These are phyloP conservation scores for Camponotus pennsylvanicus DNA, from an alignment of 1,140 invertebrate genomes.

Conservation along the genomic window DNA sequence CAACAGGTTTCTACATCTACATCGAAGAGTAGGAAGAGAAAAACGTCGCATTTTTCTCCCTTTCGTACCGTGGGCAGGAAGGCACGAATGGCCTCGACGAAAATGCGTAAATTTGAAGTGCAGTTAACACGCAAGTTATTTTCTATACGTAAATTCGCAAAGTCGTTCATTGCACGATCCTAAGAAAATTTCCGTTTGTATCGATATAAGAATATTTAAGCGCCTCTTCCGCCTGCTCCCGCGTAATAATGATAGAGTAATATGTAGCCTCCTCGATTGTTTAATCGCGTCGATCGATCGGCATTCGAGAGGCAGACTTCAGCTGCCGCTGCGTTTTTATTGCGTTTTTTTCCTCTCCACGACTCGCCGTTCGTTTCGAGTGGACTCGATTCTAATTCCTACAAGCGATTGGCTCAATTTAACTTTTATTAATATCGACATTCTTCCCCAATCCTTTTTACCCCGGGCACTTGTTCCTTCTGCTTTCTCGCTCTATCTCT, in stretches of 20 bases:
- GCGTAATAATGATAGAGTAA: conserved; percentile 53
- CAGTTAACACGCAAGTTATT: conserved; percentile 33
- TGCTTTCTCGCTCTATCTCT: conserved; percentile 26
- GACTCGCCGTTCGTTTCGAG: conserved; percentile 24
- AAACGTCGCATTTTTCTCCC: conserved; percentile 44
- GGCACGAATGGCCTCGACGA: background rate
- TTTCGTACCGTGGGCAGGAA: background rate
- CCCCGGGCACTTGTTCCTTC: conserved; percentile 71
- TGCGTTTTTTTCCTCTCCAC: conserved; percentile 53
- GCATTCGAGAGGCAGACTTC: conserved; percentile 61
- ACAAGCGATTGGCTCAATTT: conserved; percentile 83
- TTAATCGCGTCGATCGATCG: conserved; percentile 56
- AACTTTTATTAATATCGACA: conserved; percentile 85
- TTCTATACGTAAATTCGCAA: conserved; percentile 26
- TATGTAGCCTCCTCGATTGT: conserved; percentile 36
- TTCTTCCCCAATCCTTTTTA: conserved; percentile 81
- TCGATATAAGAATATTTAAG: conserved; percentile 47
- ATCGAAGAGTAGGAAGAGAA: conserved; percentile 66
- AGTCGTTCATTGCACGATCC: conserved; percentile 24
- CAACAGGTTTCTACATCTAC: conserved; percentile 73
- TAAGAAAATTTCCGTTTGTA: conserved; percentile 24
- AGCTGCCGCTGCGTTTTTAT: conserved; percentile 65
- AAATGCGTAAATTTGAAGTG: conserved; percentile 36
- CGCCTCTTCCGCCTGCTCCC: background rate
- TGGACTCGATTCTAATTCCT: conserved; percentile 78